A percentile compares a stretch with the other conserved stretches of the same genome.
phyloP scores from a whole-genome alignment of 2,888 invertebrate genomes.

The Apodemia zela region DNA sequence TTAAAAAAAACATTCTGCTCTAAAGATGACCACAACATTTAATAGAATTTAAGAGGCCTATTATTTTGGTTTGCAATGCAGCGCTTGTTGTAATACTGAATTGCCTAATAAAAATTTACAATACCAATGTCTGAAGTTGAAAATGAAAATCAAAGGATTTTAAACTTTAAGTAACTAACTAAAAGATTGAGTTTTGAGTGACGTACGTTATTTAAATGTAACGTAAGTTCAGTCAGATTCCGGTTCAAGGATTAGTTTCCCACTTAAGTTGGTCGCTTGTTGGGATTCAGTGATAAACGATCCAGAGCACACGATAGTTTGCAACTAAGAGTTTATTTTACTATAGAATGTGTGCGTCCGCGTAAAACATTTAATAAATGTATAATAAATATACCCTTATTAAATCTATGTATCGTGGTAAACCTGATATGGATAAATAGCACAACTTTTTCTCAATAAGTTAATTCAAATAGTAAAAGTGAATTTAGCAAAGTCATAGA shows the following conservation, averaged over 20 bases:
- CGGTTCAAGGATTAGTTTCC: constrained; percentile 30
- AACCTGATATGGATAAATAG: too few relatives aligned
- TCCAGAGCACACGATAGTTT: constrained; percentile 24
- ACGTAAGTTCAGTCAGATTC: constrained; percentile 26
- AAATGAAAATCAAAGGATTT: background rate
- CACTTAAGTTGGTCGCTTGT: constrained; percentile 32
- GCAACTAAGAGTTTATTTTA: constrained; percentile 14
- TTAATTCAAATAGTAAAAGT: too few relatives aligned
- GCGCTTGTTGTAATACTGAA: background rate
- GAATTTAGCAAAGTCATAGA: too few relatives aligned
- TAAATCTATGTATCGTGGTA: too few relatives aligned
- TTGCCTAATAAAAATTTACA: constrained; percentile 2
- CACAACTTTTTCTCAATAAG: too few relatives aligned
- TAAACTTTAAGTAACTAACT: background rate
- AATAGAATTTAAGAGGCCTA: background rate
- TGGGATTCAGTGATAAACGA: constrained; percentile 30
- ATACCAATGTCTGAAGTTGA: background rate
- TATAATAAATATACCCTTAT: too few relatives aligned
- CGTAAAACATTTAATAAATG: too few relatives aligned
- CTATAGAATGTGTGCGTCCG: background rate
- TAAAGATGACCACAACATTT: background rate
- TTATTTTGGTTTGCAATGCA: background rate
- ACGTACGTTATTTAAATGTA: constrained; percentile 23
- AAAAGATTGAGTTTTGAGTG: background rate
- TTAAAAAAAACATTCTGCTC: too few relatives aligned